phyloP scores from a whole-genome alignment of 2,797 vertebrate genomes.

The Trichosurus vulpecula region DNA sequence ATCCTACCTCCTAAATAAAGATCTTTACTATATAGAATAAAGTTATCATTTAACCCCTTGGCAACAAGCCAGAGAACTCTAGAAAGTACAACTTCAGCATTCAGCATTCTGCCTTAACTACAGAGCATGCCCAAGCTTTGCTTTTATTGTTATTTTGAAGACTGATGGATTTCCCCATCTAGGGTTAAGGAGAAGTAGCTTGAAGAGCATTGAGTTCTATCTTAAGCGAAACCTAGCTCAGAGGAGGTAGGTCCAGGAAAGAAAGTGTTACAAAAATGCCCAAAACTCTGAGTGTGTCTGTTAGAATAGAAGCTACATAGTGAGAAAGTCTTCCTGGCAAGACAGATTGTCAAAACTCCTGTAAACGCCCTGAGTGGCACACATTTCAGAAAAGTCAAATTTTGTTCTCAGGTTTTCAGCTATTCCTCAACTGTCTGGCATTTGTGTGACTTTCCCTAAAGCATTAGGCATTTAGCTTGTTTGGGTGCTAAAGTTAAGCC shows the following conservation, averaged over 20 bases:
- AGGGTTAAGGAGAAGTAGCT: not conserved
- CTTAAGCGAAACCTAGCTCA: not conserved
- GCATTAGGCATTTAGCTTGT: not conserved
- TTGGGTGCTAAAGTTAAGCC: not conserved
- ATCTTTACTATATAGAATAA: conserved; percentile 6
- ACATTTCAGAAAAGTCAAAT: not conserved
- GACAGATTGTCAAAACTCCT: not conserved
- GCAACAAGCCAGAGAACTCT: conserved; percentile 5
- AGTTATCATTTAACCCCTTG: not conserved
- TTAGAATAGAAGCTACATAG: not conserved
- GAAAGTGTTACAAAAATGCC: not conserved
- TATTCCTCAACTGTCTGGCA: not conserved
- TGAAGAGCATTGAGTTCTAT: not conserved
- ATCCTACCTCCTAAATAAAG: not conserved
- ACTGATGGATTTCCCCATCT: not conserved
- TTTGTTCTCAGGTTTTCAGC: not conserved
- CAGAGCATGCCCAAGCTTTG: not conserved
- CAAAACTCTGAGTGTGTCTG: not conserved
- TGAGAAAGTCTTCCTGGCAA: not conserved
- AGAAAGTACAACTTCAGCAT: not conserved
- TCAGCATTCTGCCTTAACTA: not conserved
- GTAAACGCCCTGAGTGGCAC: not conserved
- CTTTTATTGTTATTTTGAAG: not conserved
- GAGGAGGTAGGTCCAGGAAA: not conserved
- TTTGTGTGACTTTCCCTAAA: conserved; percentile 17